Evolutionary conservation across 2,797 vertebrate genomes (phyloP), one percentile per base, ranked within the genome.

Genomic region (Channa striata): DNA sequence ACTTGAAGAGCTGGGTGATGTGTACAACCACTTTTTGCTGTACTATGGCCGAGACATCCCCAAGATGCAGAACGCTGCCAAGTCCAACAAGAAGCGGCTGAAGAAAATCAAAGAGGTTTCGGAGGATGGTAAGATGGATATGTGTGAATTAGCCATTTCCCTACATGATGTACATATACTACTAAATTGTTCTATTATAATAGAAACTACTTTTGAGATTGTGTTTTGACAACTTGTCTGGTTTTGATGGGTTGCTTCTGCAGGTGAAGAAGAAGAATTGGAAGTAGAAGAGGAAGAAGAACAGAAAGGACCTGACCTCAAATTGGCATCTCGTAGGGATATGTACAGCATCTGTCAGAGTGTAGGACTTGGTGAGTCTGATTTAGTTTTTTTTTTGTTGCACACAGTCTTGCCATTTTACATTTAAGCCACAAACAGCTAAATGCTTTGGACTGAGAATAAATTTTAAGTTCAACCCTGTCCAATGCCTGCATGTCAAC

Each of bases 321-420:
- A 99, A 92, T 95, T 97, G 92, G 98, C 98, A 2, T 99, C 98
- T 43, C 96, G 98, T 23, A 93, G 97, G 88, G 98, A 99, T 85
- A 99, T 99, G 97, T 99, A 99, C 90, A 97, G 96, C 89, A 99
- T 99, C 90, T 99, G 98, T 80, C 98, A 99, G 74, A 95, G 93
- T 1, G 95, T 97, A 1, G 98, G 98, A 66, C 95, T 99, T 49
- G 98, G 98, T 99, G 83, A 92, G 93, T 90, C 5, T 33, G 25
- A 1, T 23, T 54, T 33, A 25, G 1, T 23, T 54, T 42, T 60
- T 46, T 50, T 51, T 57, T 34, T 49, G 6, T 16, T 19, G 3
- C 12, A 25, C 23, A 16, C 20, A 25, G 20, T 48, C 25, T 67
- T 36, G 23, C 4, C 12, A 25, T 47, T 23, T 13, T n/a, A 3